Evolutionary conservation across 2,888 invertebrate genomes (phyloP).

Genomic region (Scelioninae gen. 1): DNA sequence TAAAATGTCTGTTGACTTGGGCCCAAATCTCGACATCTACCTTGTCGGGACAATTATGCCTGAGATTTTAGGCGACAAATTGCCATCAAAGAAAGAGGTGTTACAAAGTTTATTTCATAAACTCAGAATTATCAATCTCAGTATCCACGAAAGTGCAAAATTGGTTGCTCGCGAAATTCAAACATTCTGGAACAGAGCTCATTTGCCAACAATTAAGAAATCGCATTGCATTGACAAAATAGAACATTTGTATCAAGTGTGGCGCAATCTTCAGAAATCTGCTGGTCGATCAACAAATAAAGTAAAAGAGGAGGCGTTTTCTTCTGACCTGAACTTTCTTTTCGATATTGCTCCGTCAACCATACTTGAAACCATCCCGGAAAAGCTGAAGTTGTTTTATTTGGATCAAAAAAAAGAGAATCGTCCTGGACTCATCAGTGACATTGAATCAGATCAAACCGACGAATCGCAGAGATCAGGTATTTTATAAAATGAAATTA

Average conservation of each 20-base stretch:
- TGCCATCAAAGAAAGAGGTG: too few species aligned
- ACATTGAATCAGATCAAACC: conserved; percentile 11
- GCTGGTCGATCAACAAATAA: neutral
- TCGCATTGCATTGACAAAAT: conserved; percentile 1
- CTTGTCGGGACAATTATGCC: too few species aligned
- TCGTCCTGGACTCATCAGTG: conserved; percentile 7
- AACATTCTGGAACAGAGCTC: conserved; percentile 4
- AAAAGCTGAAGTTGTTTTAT: conserved; percentile 10
- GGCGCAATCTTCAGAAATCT: conserved; percentile 3
- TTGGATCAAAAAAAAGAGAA: conserved; percentile 9
- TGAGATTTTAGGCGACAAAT: too few species aligned
- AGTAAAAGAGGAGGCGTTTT: neutral
- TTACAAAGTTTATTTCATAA: too few species aligned
- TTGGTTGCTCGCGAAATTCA: neutral
- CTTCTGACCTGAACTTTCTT: neutral
- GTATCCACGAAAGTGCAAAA: neutral
- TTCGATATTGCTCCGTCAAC: conserved; percentile 11
- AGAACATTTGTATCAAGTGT: neutral
- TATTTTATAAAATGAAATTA: conserved; percentile 12
- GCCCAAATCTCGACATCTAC: too few species aligned
- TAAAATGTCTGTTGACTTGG: too few species aligned
- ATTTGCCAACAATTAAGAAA: conserved; percentile 1
- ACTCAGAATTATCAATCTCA: too few species aligned
- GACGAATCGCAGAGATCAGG: neutral
- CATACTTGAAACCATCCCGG: conserved; percentile 4